Conservation (phyloP, 2,797 vertebrate species). For the Pangasius sanitwongsei region DNA sequence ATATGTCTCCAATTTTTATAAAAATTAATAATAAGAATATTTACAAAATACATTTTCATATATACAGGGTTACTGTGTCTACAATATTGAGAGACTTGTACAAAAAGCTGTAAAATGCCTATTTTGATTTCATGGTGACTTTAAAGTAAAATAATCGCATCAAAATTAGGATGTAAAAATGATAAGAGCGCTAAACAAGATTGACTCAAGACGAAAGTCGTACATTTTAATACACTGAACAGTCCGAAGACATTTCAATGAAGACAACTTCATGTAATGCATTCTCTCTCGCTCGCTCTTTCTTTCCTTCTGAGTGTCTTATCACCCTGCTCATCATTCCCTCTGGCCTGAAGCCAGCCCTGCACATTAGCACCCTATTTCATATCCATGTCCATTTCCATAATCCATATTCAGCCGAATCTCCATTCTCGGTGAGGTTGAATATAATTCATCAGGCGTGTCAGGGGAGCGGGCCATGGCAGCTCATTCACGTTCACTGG, state of each 20-base stretch:
- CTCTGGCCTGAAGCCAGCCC: conserved; percentile 32
- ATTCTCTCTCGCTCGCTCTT: neutral
- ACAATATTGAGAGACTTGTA: neutral
- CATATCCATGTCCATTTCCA: conserved; percentile 60
- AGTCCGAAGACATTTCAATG: neutral
- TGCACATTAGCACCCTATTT: conserved; percentile 57
- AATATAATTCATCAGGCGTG: conserved; percentile 69
- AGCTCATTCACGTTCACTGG: conserved; percentile 29
- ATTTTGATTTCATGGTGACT: neutral
- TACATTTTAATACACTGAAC: neutral
- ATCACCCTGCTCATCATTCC: conserved; percentile 48
- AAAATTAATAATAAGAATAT: neutral
- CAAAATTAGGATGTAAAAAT: neutral
- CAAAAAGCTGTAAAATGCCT: too few relatives aligned
- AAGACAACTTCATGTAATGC: conserved; percentile 4
- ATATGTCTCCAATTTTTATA: neutral
- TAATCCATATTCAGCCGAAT: conserved; percentile 55
- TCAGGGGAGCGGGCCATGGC: conserved; percentile 50
- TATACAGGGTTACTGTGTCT: neutral
- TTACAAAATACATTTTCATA: neutral
- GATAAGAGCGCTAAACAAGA: neutral
- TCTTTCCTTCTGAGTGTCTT: conserved; percentile 39
- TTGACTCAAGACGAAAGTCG: neutral
- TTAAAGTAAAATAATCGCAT: neutral
- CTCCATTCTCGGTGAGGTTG: conserved; percentile 61